Base-by-base conservation (phyloP, 2,888 invertebrate species). In the Tenthredo amoena region DNA sequence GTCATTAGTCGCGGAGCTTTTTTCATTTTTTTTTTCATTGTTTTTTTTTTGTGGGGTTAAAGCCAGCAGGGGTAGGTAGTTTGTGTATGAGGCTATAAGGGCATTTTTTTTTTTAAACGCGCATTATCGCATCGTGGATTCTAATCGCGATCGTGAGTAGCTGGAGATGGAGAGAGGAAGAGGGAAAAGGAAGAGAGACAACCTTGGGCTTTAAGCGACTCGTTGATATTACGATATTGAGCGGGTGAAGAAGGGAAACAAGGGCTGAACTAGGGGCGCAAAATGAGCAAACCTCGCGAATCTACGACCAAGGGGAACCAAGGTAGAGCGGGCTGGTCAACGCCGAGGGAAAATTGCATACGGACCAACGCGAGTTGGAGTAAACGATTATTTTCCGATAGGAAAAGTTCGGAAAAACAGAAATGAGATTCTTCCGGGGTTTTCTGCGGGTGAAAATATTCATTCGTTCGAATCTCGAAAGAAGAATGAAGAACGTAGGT, bases 151-250 rank as follows among this genome's bases (percentile, higher is more conserved):
- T 34, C 34, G 18, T 68, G 34, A 26, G 68, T 2, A 43, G 43
- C 43, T n/a, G 37, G 40, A 72, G 12, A 72, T n/a, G 6, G 72
- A 18, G 72, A 72, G 72, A 21, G 37, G 10, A 18, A 72, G 40
- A 40, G 37, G 21, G 21, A 76, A 55, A 31, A 40, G 21, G 12
- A 40, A 40, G 9, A 71, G n/a, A 83, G 47, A 77, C 15, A 40
- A 77, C 50, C 77, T 26, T 21, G 43, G 65, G 62, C 40, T 47
- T 12, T 65, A 81, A 81, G 62, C 62, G 81, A 62, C 62, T 81
- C 81, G 43, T 18, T 43, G n/a, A 81, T 81, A 62, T 37, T 40
- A 83, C 68, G 47, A 83, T 83, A 83, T 83, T 18, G 83, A 83
- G 21, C 31, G 68, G 21, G 31, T 58, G 26, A 40, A 81, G 62